Evolutionary conservation across 2,797 vertebrate genomes (phyloP).

Genomic region (Pseudochaenichthys georgianus): DNA sequence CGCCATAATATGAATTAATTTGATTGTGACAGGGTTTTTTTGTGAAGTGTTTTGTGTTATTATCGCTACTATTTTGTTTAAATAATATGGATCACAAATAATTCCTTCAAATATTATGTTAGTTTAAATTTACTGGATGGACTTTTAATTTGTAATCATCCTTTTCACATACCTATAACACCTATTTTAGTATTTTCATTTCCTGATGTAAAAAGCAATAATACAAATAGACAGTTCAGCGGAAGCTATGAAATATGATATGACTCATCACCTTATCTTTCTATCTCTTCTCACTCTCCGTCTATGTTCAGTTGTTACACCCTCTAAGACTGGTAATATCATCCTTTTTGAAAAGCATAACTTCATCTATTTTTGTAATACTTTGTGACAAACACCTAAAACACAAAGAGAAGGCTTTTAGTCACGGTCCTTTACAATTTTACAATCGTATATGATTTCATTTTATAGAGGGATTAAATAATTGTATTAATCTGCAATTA

Average conservation of each 20-base stretch:
- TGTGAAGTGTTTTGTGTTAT: neutral
- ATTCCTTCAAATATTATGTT: neutral
- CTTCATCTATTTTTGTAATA: neutral
- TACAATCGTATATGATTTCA: neutral
- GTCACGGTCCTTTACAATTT: neutral
- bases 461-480: neutral
- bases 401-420: neutral
- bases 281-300: neutral
- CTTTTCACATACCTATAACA: neutral
- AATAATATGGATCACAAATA: neutral
- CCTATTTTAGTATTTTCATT: neutral
- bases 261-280: neutral
- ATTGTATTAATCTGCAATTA: neutral
- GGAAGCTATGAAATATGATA: slow-evolving; percentile 10
- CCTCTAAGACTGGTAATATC: neutral
- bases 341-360: neutral
- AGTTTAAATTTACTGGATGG: neutral
- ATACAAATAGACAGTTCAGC: neutral
- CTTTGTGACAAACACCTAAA: neutral
- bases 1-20: neutral
- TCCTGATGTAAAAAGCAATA: slow-evolving; percentile 1
- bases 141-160: neutral
- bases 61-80: neutral
- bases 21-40: too few species aligned
- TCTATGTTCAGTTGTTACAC: slow-evolving; percentile 5